A percentile compares a stretch with the other conserved stretches of the same genome.
These are phyloP conservation scores for Nyctalus aviator DNA, from an alignment of 2,797 vertebrate genomes.

Conservation along the genomic window DNA sequence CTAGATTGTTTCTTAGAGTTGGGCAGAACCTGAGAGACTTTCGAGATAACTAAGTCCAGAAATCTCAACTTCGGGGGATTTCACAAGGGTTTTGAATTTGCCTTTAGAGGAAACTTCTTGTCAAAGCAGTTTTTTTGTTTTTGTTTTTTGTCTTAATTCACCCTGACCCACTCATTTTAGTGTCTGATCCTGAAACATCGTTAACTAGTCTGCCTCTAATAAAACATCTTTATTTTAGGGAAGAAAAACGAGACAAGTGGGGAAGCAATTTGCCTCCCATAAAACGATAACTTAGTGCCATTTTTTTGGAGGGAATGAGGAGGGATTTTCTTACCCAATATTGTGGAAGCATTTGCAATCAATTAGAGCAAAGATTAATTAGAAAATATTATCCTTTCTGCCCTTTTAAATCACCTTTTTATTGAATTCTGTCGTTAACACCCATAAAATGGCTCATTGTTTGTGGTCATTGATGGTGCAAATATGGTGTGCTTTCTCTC, in stretches of 20 bases:
- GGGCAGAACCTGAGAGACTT: background rate
- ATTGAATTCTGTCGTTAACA: conserved; percentile 8
- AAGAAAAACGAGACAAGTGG: background rate
- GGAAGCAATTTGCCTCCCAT: background rate
- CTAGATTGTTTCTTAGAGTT: background rate
- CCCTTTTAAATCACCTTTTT: background rate
- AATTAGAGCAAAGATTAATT: conserved; percentile 39
- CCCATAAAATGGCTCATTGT: conserved; percentile 10
- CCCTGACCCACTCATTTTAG: background rate
- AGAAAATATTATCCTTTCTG: background rate
- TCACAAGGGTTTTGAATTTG: background rate
- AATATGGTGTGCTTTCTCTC: background rate
- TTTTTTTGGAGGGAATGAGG: background rate
- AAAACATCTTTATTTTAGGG: conserved; percentile 1
- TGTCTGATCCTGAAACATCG: background rate
- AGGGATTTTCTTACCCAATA: background rate
- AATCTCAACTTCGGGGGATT: background rate
- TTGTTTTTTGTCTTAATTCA: conserved; percentile 28
- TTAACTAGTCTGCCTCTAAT: background rate
- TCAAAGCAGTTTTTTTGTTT: background rate
- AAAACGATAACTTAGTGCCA: background rate
- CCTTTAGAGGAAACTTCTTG: background rate
- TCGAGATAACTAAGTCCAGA: background rate
- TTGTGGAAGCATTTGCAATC: background rate
- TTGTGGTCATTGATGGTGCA: background rate